These are phyloP conservation scores for Portevinia maculata DNA, from an alignment of 2,888 invertebrate genomes.

Conservation along the genomic window DNA sequence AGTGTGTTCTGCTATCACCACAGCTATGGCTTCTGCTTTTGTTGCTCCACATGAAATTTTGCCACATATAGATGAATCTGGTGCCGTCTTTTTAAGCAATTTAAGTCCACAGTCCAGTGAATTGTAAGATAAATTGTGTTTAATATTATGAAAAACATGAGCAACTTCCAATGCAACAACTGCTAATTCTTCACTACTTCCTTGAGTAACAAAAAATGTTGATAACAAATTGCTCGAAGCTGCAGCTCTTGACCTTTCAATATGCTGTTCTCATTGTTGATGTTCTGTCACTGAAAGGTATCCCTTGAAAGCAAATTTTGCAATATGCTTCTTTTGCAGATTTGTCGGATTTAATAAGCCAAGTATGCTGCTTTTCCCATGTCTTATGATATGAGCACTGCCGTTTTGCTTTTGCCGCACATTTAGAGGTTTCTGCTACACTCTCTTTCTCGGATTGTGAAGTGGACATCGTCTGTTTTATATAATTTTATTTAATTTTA, in stretches of 20 bases:
- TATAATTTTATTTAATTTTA: too few relatives aligned
- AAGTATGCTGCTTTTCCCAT: slow-evolving; percentile 1
- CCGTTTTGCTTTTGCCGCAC: too few relatives aligned
- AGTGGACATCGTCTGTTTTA: too few relatives aligned
- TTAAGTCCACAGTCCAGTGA: slow-evolving; percentile 21
- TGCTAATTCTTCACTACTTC: slow-evolving; percentile 19
- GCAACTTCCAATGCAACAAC: slow-evolving; percentile 30
- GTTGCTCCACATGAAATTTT: slow-evolving; percentile 25
- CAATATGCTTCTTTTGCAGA: slow-evolving; percentile 5
- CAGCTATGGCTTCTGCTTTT: slow-evolving; percentile 29
- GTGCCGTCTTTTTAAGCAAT: slow-evolving; percentile 22
- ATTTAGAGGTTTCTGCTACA: too few relatives aligned
- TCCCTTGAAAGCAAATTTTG: slow-evolving; percentile 23
- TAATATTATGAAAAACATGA: slow-evolving; percentile 21
- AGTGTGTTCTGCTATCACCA: slow-evolving; percentile 12
- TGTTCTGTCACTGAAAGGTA: slow-evolving; percentile 11
- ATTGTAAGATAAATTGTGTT: too few relatives aligned
- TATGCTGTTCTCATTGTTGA: slow-evolving; percentile 31
- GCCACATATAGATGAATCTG: slow-evolving; percentile 13
- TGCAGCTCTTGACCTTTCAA: slow-evolving; percentile 28
- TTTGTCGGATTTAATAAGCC: slow-evolving; percentile 1
- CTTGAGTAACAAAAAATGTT: slow-evolving; percentile 14
- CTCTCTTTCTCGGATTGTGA: too few relatives aligned
- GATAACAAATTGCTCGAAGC: slow-evolving; percentile 18
- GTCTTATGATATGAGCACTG: background rate